Evolutionary conservation across 2,888 invertebrate genomes (phyloP).

Genomic region (Leptopilina syphax): DNA sequence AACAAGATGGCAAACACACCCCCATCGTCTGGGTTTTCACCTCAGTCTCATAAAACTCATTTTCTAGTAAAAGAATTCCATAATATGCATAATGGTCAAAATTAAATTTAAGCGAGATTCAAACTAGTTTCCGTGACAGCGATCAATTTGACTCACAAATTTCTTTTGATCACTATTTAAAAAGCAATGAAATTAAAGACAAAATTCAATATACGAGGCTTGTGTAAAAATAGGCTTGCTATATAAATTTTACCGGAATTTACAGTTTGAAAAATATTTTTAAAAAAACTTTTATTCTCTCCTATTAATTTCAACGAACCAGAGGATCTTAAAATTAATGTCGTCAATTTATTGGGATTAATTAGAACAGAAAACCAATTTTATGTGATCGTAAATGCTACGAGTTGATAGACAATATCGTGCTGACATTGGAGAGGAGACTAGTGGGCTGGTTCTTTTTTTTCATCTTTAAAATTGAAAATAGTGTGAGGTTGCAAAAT

Average conservation of each 20-base stretch:
- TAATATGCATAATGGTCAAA: slow-evolving; percentile 29
- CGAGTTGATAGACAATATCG: slow-evolving; percentile 4
- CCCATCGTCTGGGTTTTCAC: slow-evolving; percentile 17
- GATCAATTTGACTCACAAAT: slow-evolving; percentile 11
- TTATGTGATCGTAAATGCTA: neutral
- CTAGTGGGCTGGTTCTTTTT: neutral
- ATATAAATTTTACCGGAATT: too few species aligned
- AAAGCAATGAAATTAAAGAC: neutral
- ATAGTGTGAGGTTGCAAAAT: neutral
- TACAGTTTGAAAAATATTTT: too few species aligned
- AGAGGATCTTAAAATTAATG: neutral
- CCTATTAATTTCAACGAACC: neutral
- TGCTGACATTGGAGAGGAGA: neutral
- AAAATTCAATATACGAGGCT: neutral
- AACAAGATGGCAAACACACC: slow-evolving; percentile 25
- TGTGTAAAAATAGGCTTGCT: neutral
- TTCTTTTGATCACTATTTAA: neutral
- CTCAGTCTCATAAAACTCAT: slow-evolving; percentile 27
- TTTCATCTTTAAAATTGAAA: neutral
- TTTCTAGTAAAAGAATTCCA: slow-evolving; percentile 31
- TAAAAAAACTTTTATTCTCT: neutral
- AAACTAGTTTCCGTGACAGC: slow-evolving; percentile 4
- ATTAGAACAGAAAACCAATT: slow-evolving; percentile 9
- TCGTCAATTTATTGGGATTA: neutral
- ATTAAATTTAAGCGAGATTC: slow-evolving; percentile 21